Base-by-base conservation (phyloP, 2,113 vertebrate species). In the Ciconia boyciana region DNA sequence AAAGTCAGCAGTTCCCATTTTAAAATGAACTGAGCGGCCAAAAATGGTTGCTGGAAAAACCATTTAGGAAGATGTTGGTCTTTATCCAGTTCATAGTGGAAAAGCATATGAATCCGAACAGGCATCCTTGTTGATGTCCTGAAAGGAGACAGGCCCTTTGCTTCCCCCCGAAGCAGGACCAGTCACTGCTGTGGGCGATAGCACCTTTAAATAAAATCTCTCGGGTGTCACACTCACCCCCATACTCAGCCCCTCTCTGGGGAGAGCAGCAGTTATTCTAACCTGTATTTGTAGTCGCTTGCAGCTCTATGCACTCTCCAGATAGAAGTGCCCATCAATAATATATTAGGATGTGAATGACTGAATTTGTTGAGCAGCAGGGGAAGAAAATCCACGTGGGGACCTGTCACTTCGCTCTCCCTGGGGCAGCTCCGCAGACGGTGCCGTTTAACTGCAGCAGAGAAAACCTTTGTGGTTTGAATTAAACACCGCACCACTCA, bases 211-310 rank as follows among this genome's bases (percentile, higher is more conserved):
- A 57, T 70, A 70, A 91, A 87, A 46, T 18, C 15, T 10, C 17
- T 32, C 68, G n/a, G 11, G 10, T 60, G 55, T 72, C 75, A 87
- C 10, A 3, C 32, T 64, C 0, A 0, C 2, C 5, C 19, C 19
- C 3, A 5, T 13, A 13, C 5, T 66, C 71, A 79, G 11, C 16
- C 41, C 48, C n/a, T 52, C 34, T 90, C 44, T 71, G 54, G 46
- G 36, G n/a, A 72, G 10, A 69, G 44, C 32, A 69, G n/a, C 48
- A 57, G 51, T 71, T 92, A 75, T 69, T 87, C 68, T 41, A 69
- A 57, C 17, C 21, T n/a, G 6, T 75, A 32, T 75, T 90, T 90
- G 76, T 16, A 82, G 62, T 81, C 64, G n/a, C 21, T 93, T 60
- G 39, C n/a, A 48, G 15, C 29, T 78, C 57, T 36, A 3, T 7